A percentile compares a stretch with the other conserved stretches of the same genome.
phyloP scores from a whole-genome alignment of 2,888 invertebrate genomes.

The Meta bourneti region DNA sequence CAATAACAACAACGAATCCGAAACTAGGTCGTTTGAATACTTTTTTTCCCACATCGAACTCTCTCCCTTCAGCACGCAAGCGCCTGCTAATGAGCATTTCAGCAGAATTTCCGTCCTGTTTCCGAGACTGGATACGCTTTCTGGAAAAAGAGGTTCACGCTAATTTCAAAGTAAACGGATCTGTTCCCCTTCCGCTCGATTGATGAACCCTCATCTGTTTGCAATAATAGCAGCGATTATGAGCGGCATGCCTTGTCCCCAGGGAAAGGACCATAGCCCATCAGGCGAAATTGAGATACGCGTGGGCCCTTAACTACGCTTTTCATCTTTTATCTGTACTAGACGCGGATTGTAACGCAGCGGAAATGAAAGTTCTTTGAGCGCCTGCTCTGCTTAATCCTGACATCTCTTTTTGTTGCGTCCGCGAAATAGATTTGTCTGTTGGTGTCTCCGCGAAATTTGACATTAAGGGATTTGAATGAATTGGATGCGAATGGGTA shows the following conservation, averaged over 20 bases:
- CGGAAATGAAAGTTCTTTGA: slow-evolving; percentile 32
- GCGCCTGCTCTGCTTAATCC: not conserved
- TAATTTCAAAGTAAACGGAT: slow-evolving; percentile 50
- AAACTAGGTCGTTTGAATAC: slow-evolving; percentile 1
- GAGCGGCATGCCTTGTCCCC: not conserved
- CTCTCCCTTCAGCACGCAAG: not conserved
- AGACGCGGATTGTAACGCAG: not conserved
- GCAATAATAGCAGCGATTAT: slow-evolving; percentile 42
- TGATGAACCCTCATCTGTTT: not conserved
- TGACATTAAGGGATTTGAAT: not conserved
- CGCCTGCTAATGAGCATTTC: slow-evolving; percentile 38
- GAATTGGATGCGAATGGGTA: not conserved
- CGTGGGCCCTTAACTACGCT: slow-evolving; percentile 34
- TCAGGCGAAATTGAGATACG: slow-evolving; percentile 10
- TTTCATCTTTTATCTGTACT: slow-evolving; percentile 14
- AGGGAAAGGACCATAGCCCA: not conserved
- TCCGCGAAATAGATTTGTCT: slow-evolving; percentile 8
- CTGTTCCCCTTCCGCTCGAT: slow-evolving; percentile 13
- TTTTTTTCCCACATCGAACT: slow-evolving; percentile 13
- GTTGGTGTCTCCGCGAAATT: slow-evolving; percentile 1
- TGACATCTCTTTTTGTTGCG: not conserved
- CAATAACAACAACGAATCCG: not conserved
- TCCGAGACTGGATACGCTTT: not conserved
- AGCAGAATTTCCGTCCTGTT: slow-evolving; percentile 11
- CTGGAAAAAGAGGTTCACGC: slow-evolving; percentile 26